Evolutionary conservation across 1,140 invertebrate genomes (phyloP).

Genomic region (Euura saliciscinereae): DNA sequence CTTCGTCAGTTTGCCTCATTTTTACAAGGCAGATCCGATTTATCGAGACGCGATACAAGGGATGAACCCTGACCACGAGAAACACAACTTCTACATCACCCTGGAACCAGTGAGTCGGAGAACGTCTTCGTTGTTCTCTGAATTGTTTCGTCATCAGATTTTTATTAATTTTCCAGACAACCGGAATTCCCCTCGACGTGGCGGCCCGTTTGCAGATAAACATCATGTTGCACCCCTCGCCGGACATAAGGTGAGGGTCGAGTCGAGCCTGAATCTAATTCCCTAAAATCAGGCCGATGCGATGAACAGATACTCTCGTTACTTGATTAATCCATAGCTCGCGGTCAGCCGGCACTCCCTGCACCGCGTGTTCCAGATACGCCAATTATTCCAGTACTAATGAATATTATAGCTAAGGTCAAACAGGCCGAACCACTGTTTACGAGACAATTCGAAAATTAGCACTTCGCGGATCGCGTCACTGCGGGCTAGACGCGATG

Average conservation of each 20-base stretch:
- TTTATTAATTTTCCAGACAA: constrained; percentile 59
- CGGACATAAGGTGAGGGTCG: constrained; percentile 65
- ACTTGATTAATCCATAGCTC: not conserved
- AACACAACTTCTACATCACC: constrained; percentile 66
- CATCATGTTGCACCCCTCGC: constrained; percentile 70
- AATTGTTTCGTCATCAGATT: constrained; percentile 6
- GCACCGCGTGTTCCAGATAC: not conserved
- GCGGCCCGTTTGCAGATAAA: constrained; percentile 79
- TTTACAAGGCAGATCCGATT: constrained; percentile 66
- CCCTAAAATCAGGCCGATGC: no score
- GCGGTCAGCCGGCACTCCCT: not conserved
- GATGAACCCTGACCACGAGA: constrained; percentile 62
- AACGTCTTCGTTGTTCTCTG: constrained; percentile 12
- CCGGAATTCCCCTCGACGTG: constrained; percentile 77
- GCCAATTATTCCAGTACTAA: not conserved
- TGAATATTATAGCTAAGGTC: not conserved
- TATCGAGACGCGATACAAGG: constrained; percentile 63
- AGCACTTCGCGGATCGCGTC: not conserved
- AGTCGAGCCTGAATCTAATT: not conserved
- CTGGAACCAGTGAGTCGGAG: constrained; percentile 67
- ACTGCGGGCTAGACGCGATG: no score
- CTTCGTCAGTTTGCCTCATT: constrained; percentile 76
- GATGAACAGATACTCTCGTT: no score
- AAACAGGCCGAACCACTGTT: not conserved
- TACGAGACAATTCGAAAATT: not conserved